phyloP scores from a whole-genome alignment of 2,888 invertebrate genomes.

The Carpatolechia fugitivella region DNA sequence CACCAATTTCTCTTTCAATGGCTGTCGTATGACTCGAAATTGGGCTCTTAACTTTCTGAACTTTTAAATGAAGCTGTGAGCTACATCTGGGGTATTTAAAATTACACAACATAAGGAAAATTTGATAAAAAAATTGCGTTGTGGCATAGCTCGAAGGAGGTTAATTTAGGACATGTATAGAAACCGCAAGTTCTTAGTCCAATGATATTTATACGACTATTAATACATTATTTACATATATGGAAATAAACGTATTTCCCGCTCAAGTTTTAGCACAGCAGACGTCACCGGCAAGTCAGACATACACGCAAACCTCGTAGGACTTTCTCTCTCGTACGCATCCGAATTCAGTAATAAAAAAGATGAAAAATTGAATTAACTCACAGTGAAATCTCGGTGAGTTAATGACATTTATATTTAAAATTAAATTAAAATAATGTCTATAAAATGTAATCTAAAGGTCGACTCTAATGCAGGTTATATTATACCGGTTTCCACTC shows the following conservation, averaged over 20 bases:
- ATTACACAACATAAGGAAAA: background rate
- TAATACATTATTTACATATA: background rate
- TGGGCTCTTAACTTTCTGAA: background rate
- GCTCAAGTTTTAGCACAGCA: conserved; percentile 48
- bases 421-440: no score
- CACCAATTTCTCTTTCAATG: conserved; percentile 77
- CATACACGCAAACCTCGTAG: conserved; percentile 43
- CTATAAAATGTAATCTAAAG: no score
- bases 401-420: no score
- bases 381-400: background rate
- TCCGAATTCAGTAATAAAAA: background rate
- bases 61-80: background rate
- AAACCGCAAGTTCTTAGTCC: background rate
- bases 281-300: conserved; percentile 53
- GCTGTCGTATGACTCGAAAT: background rate
- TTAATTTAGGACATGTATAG: background rate
- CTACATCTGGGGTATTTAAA: background rate
- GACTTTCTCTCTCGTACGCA: conserved; percentile 59
- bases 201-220: background rate
- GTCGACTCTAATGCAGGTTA: background rate
- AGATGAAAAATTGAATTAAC: background rate
- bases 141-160: background rate
- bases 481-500: no score
- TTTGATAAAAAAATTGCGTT: background rate
- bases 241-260: conserved; percentile 18